Base-by-base conservation (phyloP, 2,797 vertebrate species). In the Lindbergichthys nudifrons region DNA sequence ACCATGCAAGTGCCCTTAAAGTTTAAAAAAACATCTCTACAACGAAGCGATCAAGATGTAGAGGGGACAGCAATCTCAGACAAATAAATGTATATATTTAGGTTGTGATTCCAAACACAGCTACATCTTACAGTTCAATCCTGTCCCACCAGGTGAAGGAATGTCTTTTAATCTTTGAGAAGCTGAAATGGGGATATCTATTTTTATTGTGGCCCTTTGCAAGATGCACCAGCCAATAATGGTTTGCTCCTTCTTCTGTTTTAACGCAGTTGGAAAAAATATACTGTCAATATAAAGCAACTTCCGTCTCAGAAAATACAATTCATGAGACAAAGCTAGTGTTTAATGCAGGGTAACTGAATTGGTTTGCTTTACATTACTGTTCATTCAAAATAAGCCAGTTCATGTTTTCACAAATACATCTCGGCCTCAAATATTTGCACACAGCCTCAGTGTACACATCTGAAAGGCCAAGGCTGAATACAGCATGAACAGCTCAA, bases 341-440 rank as follows among this genome's bases (percentile, higher is more conserved):
- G 23, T 74, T 60, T 9, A 68, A 46, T 48, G 50, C 36, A 68
- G 18, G 14, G 13, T 0, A 36, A 36, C 13, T 62, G 15, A 32
- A 21, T 15, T 47, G 18, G 5, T 58, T 67, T 54, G 12, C 7
- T 23, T 68, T 64, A 42, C 5, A 61, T 18, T 48, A 18, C 7
- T 4, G 0, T 16, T 41, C 53, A 56, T 54, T 13, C 2, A 58
- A 21, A 52, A 10, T 48, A 65, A 80, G 23, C n/a, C 57, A 54
- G 41, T 76, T 66, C 58, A 73, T 53, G 42, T 43, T 68, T 75
- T 69, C 41, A 84, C 36, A 23, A 61, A 67, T 65, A 81, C 21
- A 80, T 77, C 66, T 75, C 50, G 53, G 21, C 14, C 48, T 81
- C 71, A 81, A 73, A 83, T 68, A 79, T 81, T 84, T 85, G 45